Evolutionary conservation across 2,888 invertebrate species (phyloP), one percentile per base, ranked within the genome.

Genomic region (Diadegma fenestrale): DNA sequence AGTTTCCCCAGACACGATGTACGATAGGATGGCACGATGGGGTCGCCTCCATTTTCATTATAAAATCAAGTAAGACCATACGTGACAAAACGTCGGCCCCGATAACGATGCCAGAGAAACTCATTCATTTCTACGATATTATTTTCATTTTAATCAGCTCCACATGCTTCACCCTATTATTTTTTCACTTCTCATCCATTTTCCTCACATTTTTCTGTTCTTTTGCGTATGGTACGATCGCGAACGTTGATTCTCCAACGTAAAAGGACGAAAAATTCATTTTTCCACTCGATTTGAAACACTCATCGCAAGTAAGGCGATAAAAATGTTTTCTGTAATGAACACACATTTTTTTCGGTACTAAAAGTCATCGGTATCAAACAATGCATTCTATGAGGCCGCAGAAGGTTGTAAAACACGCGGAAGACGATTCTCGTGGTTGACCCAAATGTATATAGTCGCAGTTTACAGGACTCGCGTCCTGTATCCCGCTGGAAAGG

Each of bases 11-110:
- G 71, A 14, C 14, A 30, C 41, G 14, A 48, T 78, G 37, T 80
- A 73, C 61, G 76, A 61, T 43, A 69, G 72, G 43, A 79, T 63
- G 48, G 71, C 58, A 45, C 66, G 22, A 37, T 61, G 88, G 90
- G 89, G 88, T 89, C 88, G 88, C 87, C 88, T 88, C 26, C 88
- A 87, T 89, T 88, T 78, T 90, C 88, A 90, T 91, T 91, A 91
- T 91, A 91, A 91, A 90, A 91, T 91, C 90, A 91, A 91, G 90
- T 90, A 90, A 89, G 90, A 89, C 90, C 90, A 91, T 89, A 90
- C 90, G 90, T 89, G 90, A 89, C 89, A 90, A 90, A 91, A 91
- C 89, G 88, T 90, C 87, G 86, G 72, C 86, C 86, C 84, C 89
- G 90, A 92, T 91, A 88, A 90, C 90, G 90, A 92, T 91, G 89